Conservation (phyloP, 1,140 invertebrate species). For the Bombus pascuorum region DNA sequence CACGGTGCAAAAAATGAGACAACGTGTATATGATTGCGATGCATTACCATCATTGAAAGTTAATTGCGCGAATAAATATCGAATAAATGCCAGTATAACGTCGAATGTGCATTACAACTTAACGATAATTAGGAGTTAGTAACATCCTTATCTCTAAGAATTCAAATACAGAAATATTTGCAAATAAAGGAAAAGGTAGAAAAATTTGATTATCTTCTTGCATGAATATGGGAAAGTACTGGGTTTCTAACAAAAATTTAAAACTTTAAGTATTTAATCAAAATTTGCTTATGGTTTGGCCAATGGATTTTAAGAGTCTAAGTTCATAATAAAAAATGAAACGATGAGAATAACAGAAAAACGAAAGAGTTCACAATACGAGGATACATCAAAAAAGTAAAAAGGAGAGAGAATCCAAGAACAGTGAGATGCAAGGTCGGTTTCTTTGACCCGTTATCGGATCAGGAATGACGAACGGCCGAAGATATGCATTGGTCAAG, state of each 20-base stretch:
- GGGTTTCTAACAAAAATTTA: too few species aligned
- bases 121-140: neutral
- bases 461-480: conserved; percentile 51
- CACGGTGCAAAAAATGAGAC: conserved; percentile 8
- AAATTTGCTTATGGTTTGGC: too few species aligned
- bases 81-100: neutral
- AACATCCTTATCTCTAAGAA: neutral
- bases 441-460: conserved; percentile 44
- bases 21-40: neutral
- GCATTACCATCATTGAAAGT: neutral
- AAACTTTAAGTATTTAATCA: too few species aligned
- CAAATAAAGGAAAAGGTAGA: neutral
- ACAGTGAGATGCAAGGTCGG: neutral
- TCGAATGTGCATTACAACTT: neutral
- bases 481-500: conserved; percentile 50
- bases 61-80: neutral
- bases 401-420: neutral
- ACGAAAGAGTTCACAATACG: neutral
- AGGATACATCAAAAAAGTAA: neutral
- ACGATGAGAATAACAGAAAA: neutral
- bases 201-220: neutral
- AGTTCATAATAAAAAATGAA: too few species aligned
- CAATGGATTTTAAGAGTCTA: too few species aligned
- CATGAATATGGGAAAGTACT: neutral
- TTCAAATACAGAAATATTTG: neutral